Percentiles rank a stretch among this genome's conserved stretches.
Conservation (phyloP, 2,113 vertebrate genomes). For the Labrus mixtus region DNA sequence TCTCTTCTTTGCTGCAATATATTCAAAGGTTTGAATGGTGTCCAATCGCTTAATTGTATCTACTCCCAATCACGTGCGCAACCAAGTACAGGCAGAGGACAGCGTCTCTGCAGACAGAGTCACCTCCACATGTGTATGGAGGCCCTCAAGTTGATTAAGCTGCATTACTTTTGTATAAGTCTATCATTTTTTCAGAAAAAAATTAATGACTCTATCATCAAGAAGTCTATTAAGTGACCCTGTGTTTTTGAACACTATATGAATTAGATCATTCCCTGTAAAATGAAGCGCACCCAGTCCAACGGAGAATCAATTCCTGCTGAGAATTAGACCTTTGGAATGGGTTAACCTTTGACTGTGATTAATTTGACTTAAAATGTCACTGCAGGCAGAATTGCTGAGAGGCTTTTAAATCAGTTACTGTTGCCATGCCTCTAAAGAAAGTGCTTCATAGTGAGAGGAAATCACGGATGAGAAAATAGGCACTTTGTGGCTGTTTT, state of each 20-base stretch:
- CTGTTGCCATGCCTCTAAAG: slow-evolving; percentile 40
- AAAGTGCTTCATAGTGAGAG: slow-evolving; percentile 27
- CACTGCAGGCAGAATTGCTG: slow-evolving; percentile 40
- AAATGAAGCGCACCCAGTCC: slow-evolving; percentile 14
- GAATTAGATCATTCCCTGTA: background rate
- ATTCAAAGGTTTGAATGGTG: no score
- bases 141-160: no score
- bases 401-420: slow-evolving; percentile 52
- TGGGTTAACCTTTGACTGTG: slow-evolving; percentile 64
- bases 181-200: no score
- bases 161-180: no score
- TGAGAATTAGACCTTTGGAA: slow-evolving; percentile 45
- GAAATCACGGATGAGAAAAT: slow-evolving; percentile 26
- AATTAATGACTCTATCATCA: background rate
- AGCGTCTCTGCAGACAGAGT: no score
- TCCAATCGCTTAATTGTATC: no score
- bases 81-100: no score
- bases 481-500: slow-evolving; percentile 39
- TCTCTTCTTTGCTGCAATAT: no score
- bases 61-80: no score
- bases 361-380: slow-evolving; percentile 69
- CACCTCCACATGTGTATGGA: no score
- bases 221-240: background rate
- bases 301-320: slow-evolving; percentile 27
- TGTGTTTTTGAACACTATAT: background rate